Conservation (phyloP, 2,113 vertebrate species). For the Gymnobelideus leadbeateri region DNA sequence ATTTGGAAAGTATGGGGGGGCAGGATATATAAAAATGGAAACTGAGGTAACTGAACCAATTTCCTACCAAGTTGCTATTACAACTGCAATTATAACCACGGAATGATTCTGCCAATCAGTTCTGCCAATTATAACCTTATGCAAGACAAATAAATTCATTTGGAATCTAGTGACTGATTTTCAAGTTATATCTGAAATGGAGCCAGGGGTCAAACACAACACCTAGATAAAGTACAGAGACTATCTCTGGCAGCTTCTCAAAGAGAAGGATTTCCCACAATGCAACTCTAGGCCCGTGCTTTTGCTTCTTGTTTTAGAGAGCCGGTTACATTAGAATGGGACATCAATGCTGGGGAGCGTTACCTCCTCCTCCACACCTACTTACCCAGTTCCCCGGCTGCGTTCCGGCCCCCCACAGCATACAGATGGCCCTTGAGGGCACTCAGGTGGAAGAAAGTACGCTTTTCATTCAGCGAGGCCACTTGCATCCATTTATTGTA, state of each 20-base stretch:
- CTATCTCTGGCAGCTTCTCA: conserved; percentile 32
- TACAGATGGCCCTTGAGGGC: conserved; percentile 99
- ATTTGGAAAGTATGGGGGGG: neutral
- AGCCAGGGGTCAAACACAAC: neutral
- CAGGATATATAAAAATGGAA: conserved; percentile 46
- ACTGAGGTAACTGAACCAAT: conserved; percentile 35
- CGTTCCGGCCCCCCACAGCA: conserved; percentile 96
- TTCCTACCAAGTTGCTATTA: conserved; percentile 31
- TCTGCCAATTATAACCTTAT: conserved; percentile 21
- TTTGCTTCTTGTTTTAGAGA: conserved; percentile 30
- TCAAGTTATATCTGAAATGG: conserved; percentile 15
- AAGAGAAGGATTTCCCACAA: conserved; percentile 31
- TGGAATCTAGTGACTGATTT: conserved; percentile 3
- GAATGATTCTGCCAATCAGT: conserved; percentile 8
- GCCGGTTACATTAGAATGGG: conserved; percentile 26
- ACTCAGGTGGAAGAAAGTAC: conserved; percentile 99
- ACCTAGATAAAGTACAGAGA: conserved; percentile 26
- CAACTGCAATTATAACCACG: conserved; percentile 46
- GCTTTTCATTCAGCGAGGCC: conserved; percentile 97
- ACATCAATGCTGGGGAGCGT: conserved; percentile 26
- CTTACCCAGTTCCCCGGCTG: conserved; percentile 97
- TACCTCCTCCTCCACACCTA: conserved; percentile 36
- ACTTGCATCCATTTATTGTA: conserved; percentile 99
- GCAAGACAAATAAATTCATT: conserved; percentile 17
- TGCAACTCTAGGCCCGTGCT: neutral